Evolutionary conservation across 2,888 invertebrate species (phyloP), one percentile per base, ranked within the genome.

Genomic region (Xestoiulus laeticollis): DNA sequence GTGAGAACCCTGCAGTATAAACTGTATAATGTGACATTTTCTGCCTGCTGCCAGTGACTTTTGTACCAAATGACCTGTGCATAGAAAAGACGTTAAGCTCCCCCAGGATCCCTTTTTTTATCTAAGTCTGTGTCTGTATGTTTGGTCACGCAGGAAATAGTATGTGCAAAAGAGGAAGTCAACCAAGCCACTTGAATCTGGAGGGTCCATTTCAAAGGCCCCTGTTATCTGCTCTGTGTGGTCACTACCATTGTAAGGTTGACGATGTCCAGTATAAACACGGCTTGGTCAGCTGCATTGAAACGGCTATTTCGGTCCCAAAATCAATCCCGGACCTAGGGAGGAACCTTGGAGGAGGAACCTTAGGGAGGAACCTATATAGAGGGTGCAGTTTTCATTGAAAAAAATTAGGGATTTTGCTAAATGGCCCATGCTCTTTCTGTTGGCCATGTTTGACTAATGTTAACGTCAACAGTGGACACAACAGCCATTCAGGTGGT

Each of bases 141-240:
- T 86, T 86, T 86, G 86, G 86, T 86, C 86, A 86, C 86, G 86
- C 86, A 84, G 84, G 33, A 84, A 84, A 84, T 86, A 48, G 44
- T 44, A 86, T 22, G 22, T n/a, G 38, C 53, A 32, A 48, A 86
- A 86, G 32, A 86, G 48, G 43, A 86, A 86, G 86, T 86, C 44
- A 86, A 86, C 84, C 84, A 32, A 86, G 26, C 68, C 86, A 86
- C 86, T 86, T 86, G 22, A 86, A 26, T 43, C 48, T 86, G 86
- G 44, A 86, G 86, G 86, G 53, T 30, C 86, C 86, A 48, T 86
- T 86, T 86, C 48, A 86, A 86, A 44, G 44, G 48, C 22, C 53
- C 32, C 48, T n/a, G 86, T 53, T 86, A 86, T 86, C 86, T 86
- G 86, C 48, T 38, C 85, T 22, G 86, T 86, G 86, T 48, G 86